Evolutionary conservation across 2,888 invertebrate species (phyloP).

Genomic region (Drosophila setosimentum): DNA sequence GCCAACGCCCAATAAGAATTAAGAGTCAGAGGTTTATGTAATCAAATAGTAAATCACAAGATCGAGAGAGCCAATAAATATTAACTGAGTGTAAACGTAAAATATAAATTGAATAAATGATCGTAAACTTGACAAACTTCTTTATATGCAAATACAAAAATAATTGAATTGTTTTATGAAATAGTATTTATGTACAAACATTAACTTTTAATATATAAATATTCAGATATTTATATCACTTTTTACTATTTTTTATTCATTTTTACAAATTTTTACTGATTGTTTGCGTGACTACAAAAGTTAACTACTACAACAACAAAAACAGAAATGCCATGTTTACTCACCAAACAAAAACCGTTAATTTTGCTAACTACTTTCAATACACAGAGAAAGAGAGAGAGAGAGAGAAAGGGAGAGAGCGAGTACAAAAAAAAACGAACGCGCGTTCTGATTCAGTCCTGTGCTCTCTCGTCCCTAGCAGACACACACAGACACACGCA

Average conservation of each 20-base stretch:
- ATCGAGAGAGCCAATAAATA: neutral
- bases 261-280: neutral
- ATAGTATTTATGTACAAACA: neutral
- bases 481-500: conserved; percentile 32
- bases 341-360: conserved; percentile 17
- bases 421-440: conserved; percentile 25
- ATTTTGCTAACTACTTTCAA: conserved; percentile 33
- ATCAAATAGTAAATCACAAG: neutral
- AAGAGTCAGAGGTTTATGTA: neutral
- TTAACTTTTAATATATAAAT: neutral
- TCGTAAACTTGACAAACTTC: neutral
- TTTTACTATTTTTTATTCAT: neutral
- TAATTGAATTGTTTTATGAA: neutral
- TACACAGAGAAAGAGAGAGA: neutral
- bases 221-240: neutral
- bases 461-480: conserved; percentile 32
- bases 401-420: conserved; percentile 17
- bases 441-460: conserved; percentile 17
- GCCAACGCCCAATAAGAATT: neutral
- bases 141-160: neutral
- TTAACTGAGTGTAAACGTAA: neutral
- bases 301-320: neutral
- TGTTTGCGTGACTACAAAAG: neutral
- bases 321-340: conserved; percentile 1
- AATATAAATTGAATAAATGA: neutral